A percentile compares a stretch with the other conserved stretches of the same genome.
phyloP scores from a whole-genome alignment of 2,113 vertebrate genomes.

The Thomomys bottae region DNA sequence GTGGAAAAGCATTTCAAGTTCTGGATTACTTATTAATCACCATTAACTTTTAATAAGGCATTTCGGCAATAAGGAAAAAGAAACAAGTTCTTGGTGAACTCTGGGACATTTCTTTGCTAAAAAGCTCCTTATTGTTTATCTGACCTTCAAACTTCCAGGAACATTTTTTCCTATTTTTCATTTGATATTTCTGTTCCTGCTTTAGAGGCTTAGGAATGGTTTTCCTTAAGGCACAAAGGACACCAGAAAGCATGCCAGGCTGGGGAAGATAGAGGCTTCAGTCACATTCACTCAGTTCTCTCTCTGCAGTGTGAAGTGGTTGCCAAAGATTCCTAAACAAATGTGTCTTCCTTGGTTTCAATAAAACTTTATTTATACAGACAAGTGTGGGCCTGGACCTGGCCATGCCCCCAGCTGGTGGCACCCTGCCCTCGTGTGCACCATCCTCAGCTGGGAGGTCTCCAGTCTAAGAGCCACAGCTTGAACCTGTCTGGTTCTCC shows the following conservation, averaged over 20 bases:
- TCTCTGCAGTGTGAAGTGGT: not conserved
- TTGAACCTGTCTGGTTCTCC: not conserved
- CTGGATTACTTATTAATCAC: too few relatives aligned
- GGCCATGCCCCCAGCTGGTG: not conserved
- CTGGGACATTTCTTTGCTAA: not conserved
- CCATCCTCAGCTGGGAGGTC: not conserved
- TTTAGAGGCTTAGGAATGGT: not conserved
- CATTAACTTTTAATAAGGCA: too few relatives aligned
- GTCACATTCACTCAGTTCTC: not conserved
- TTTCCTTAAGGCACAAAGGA: not conserved
- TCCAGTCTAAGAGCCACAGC: not conserved
- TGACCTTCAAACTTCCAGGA: not conserved
- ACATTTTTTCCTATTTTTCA: not conserved
- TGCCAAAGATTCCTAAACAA: not conserved
- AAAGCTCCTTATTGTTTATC: not conserved
- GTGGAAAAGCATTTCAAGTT: too few relatives aligned
- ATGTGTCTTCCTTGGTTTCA: not conserved
- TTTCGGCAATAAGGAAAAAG: not conserved
- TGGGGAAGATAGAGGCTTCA: not conserved
- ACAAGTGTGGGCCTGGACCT: not conserved
- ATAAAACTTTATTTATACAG: constrained; percentile 54
- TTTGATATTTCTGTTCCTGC: not conserved
- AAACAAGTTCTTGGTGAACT: not conserved
- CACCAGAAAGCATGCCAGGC: not conserved
- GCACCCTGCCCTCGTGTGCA: accelerated